Evolutionary conservation across 1,140 invertebrate species (phyloP).

Genomic region (Gonatopus flavifemur): DNA sequence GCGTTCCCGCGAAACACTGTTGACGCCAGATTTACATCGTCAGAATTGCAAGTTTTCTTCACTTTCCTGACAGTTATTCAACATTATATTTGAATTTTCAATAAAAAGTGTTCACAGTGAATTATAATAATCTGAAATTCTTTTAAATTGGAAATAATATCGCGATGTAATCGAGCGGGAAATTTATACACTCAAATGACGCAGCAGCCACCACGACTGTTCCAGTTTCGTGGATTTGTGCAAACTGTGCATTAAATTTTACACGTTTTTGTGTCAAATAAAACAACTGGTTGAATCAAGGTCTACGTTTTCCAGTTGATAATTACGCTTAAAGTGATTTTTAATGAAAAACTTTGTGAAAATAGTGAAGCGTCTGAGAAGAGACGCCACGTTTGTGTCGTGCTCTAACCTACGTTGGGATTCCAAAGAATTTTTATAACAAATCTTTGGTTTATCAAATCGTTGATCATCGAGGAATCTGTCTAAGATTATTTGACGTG

Average conservation of each 20-base stretch:
- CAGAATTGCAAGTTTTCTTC: neutral
- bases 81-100: too few relatives aligned
- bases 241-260: too few relatives aligned
- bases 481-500: neutral
- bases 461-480: neutral
- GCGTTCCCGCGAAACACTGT: conserved; percentile 37
- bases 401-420: neutral
- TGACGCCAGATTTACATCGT: conserved; percentile 1
- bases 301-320: too few relatives aligned
- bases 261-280: too few relatives aligned
- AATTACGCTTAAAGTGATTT: too few relatives aligned
- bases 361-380: too few relatives aligned
- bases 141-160: neutral
- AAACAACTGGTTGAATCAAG: too few relatives aligned
- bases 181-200: too few relatives aligned
- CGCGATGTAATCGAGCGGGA: conserved; percentile 12
- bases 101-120: neutral
- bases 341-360: too few relatives aligned
- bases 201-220: too few relatives aligned
- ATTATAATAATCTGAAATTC: neutral
- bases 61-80: neutral
- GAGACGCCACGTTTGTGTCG: neutral
- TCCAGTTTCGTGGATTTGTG: too few relatives aligned
- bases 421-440: neutral
- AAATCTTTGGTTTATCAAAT: too few relatives aligned